Conservation (phyloP, 2,888 invertebrate genomes). For the Monoplex corrugatus region DNA sequence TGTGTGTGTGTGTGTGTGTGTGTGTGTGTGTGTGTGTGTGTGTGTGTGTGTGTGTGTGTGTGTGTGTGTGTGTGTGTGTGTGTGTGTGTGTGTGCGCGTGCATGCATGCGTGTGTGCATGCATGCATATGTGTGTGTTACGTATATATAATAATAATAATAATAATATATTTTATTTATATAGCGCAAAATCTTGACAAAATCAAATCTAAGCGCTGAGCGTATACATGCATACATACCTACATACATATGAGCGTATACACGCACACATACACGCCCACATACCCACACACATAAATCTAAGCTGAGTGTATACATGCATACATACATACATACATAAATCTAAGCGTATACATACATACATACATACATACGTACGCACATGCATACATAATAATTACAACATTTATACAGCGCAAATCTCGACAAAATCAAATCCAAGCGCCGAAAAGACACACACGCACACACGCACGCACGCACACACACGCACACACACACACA, state of each 20-base stretch:
- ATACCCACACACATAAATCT: neutral
- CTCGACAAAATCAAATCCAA: no score
- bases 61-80: neutral
- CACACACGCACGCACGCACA: no score
- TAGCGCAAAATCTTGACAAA: no score
- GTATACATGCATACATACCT: no score
- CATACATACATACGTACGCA: neutral
- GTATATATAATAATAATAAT: no score
- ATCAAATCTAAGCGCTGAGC: no score
- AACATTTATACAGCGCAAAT: no score
- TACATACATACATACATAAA: neutral
- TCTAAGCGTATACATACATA: neutral
- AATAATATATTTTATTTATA: no score
- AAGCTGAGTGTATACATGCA: neutral
- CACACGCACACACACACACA: no score
- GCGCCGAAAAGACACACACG: no score
- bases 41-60: neutral
- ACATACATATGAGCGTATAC: neutral
- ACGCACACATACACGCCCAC: neutral
- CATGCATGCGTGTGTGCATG: neutral
- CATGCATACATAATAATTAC: neutral
- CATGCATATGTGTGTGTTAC: neutral
- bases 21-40: neutral
- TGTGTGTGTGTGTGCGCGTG: slow-evolving; percentile 4
- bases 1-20: neutral